phyloP scores from a whole-genome alignment of 2,888 invertebrate species.

The Aspidiotus destructor region DNA sequence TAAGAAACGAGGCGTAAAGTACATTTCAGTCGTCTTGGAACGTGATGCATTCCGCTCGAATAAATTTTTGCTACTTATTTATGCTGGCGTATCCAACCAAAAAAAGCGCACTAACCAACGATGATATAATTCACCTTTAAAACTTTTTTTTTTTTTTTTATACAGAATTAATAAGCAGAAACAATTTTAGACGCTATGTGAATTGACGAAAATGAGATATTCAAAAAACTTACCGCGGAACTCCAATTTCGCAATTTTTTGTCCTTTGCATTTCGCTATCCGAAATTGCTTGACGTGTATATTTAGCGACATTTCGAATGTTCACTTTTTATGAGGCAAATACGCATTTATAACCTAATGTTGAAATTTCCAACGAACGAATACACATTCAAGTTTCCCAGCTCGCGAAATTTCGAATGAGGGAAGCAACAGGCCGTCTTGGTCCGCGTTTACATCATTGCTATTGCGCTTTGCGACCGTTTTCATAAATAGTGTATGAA shows the following conservation, averaged over 20 bases:
- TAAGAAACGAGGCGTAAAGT: too few relatives aligned
- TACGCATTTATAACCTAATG: not conserved
- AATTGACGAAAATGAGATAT: too few relatives aligned
- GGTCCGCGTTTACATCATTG: constrained; percentile 17
- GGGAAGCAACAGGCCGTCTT: constrained; percentile 22
- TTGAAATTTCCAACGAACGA: not conserved
- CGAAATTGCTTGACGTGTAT: constrained; percentile 60
- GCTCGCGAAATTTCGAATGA: constrained; percentile 19
- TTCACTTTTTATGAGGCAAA: constrained; percentile 8
- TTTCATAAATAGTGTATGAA: not conserved
- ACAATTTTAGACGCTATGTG: too few relatives aligned
- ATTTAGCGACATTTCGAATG: constrained; percentile 53
- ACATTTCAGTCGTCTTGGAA: too few relatives aligned
- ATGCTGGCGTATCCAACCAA: too few relatives aligned
- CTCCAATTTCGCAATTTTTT: constrained; percentile 57
- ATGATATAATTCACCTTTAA: too few relatives aligned
- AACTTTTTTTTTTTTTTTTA: too few relatives aligned
- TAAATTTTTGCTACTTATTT: too few relatives aligned
- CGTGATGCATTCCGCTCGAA: too few relatives aligned
- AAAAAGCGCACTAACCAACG: too few relatives aligned
- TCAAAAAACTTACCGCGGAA: constrained; percentile 60
- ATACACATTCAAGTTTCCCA: not conserved
- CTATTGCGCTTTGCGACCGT: constrained; percentile 25
- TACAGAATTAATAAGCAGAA: too few relatives aligned
- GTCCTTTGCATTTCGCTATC: constrained; percentile 56